Evolutionary conservation across 1,140 invertebrate species (phyloP).

Genomic region (Diachasmimorpha longicaudata): DNA sequence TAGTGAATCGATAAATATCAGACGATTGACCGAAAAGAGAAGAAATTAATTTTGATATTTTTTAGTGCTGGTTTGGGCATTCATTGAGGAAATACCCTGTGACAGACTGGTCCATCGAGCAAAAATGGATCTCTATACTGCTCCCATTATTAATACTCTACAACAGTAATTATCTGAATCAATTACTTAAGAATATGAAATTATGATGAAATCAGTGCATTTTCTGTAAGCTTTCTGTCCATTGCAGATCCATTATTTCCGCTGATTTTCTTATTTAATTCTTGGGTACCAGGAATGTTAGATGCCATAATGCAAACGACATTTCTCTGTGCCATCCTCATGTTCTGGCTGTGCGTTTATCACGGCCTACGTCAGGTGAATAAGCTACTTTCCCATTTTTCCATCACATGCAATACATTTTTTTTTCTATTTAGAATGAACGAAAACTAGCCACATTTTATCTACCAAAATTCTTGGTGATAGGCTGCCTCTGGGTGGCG

Average conservation of each 20-base stretch:
- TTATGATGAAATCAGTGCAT: no score
- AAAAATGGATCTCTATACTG: conserved; percentile 93
- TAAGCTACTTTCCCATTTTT: conserved; percentile 13
- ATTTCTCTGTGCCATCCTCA: conserved; percentile 84
- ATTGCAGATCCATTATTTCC: conserved; percentile 91
- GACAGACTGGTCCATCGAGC: conserved; percentile 96
- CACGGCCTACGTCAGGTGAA: conserved; percentile 90
- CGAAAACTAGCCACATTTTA: conserved; percentile 86
- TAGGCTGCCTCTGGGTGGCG: conserved; percentile 86
- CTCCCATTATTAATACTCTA: conserved; percentile 90
- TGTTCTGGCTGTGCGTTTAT: conserved; percentile 95
- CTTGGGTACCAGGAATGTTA: conserved; percentile 88
- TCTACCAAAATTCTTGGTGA: conserved; percentile 86
- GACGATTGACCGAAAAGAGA: no score
- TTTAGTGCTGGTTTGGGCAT: conserved; percentile 91
- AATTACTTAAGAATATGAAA: not conserved
- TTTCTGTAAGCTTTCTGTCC: no score
- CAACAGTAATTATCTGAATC: conserved; percentile 74
- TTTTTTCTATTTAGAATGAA: conserved; percentile 73
- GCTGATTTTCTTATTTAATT: conserved; percentile 86
- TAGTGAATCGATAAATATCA: not conserved
- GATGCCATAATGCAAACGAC: conserved; percentile 90
- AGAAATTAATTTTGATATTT: conserved; percentile 26
- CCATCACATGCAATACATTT: not conserved
- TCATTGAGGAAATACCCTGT: conserved; percentile 86